Percentiles rank a stretch among this genome's conserved stretches.
Evolutionary conservation across 2,797 vertebrate genomes (phyloP).

Genomic region (Sciaenops ocellatus): DNA sequence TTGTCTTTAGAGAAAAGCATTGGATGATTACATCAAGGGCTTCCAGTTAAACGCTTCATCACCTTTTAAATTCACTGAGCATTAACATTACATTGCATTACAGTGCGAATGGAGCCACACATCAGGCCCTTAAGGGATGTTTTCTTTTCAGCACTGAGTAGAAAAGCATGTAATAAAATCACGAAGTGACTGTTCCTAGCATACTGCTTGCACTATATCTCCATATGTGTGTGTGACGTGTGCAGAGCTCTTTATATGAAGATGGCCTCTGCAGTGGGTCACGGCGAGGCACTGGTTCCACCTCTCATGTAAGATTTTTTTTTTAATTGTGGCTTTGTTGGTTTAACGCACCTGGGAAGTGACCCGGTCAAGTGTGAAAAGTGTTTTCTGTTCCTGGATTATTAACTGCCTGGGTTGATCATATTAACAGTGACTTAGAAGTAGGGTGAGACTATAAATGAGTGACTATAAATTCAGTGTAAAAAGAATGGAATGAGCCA

Average conservation of each 20-base stretch:
- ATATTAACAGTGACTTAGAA: neutral
- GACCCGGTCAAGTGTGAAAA: neutral
- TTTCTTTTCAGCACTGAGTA: neutral
- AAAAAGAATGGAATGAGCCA: neutral
- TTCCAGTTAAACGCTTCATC: neutral
- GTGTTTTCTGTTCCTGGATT: neutral
- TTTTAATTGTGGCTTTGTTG: neutral
- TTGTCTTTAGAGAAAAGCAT: neutral
- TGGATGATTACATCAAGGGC: neutral
- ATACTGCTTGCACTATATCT: neutral
- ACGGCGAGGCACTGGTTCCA: constrained; percentile 50
- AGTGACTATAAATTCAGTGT: neutral
- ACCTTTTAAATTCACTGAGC: constrained; percentile 18
- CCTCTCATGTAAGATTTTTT: constrained; percentile 73
- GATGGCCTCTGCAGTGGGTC: constrained; percentile 74
- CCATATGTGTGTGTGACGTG: constrained; percentile 2
- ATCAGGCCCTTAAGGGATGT: neutral
- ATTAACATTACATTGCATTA: neutral
- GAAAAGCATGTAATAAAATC: constrained; percentile 12
- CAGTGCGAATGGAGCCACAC: neutral
- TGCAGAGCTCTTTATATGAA: constrained; percentile 78
- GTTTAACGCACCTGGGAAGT: neutral
- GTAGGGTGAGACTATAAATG: no score
- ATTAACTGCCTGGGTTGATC: neutral
- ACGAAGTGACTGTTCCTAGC: neutral